phyloP scores from a whole-genome alignment of 2,888 invertebrate genomes.

The Lottia scabra region DNA sequence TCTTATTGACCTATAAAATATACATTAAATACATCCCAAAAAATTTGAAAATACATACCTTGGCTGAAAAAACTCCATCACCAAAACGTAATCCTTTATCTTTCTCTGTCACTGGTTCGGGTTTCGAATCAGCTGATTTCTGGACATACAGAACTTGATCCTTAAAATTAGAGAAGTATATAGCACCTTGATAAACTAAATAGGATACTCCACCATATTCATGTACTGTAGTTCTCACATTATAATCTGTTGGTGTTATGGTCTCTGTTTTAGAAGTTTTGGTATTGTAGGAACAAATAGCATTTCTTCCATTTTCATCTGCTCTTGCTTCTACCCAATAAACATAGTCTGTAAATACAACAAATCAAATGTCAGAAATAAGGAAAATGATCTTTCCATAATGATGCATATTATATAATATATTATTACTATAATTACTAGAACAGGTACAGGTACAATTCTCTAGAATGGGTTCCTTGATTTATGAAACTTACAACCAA shows the following conservation, averaged over 20 bases:
- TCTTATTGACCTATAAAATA: too few relatives aligned
- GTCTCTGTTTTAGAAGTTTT: constrained; percentile 30
- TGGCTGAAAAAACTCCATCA: constrained; percentile 48
- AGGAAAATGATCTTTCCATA: too few relatives aligned
- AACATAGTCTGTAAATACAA: constrained; percentile 49
- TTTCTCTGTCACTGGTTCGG: constrained; percentile 51
- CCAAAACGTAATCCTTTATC: constrained; percentile 55
- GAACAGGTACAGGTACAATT: too few relatives aligned
- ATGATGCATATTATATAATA: too few relatives aligned
- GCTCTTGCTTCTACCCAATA: constrained; percentile 64
- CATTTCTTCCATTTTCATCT: constrained; percentile 61
- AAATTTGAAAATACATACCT: constrained; percentile 34
- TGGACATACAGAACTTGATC: constrained; percentile 64
- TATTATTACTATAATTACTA: too few relatives aligned
- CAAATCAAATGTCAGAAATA: neutral
- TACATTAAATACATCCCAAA: too few relatives aligned
- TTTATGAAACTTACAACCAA: too few relatives aligned
- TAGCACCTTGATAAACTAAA: constrained; percentile 53
- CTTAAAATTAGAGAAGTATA: constrained; percentile 63
- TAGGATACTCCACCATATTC: constrained; percentile 71
- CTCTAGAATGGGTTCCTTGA: too few relatives aligned
- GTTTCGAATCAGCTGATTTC: constrained; percentile 36
- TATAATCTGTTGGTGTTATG: constrained; percentile 63
- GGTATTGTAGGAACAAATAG: constrained; percentile 54
- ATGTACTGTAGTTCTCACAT: constrained; percentile 66